These are phyloP conservation scores for Sylvia borin DNA, from an alignment of 2,797 vertebrate species.

Conservation along the genomic window DNA sequence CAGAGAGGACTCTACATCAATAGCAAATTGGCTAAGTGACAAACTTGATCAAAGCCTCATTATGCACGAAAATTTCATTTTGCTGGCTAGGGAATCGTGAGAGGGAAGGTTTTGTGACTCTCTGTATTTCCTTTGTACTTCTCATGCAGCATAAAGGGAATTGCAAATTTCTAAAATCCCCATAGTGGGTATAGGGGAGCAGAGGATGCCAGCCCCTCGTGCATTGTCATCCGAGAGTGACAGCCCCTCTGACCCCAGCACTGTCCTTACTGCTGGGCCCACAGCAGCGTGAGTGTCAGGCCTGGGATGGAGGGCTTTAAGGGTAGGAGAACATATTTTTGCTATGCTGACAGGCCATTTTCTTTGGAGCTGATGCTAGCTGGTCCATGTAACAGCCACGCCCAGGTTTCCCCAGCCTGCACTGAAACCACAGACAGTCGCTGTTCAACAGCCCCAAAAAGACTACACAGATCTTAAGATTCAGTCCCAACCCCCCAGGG, in stretches of 20 bases:
- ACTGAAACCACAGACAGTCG: neutral
- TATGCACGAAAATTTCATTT: constrained; percentile 57
- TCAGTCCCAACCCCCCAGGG: neutral
- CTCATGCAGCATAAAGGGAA: neutral
- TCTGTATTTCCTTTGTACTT: constrained; percentile 12
- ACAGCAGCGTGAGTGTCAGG: neutral
- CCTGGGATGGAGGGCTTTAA: neutral
- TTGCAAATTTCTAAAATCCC: neutral
- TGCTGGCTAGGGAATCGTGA: neutral
- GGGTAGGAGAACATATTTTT: neutral
- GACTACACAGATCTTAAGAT: neutral
- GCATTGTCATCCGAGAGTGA: rapidly evolving
- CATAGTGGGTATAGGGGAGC: rapidly evolving
- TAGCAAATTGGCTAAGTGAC: constrained; percentile 21
- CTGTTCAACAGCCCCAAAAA: neutral
- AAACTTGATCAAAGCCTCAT: constrained; percentile 42
- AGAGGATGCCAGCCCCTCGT: neutral
- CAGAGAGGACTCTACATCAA: constrained; percentile 29
- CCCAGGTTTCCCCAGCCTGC: neutral
- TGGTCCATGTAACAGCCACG: neutral
- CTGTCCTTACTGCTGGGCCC: neutral
- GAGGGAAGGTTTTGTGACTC: neutral
- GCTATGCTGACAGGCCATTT: neutral
- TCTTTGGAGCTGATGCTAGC: neutral
- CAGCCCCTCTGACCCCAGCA: neutral